These are phyloP conservation scores for Malacosoma neustria DNA, from an alignment of 2,888 invertebrate species.

Conservation along the genomic window DNA sequence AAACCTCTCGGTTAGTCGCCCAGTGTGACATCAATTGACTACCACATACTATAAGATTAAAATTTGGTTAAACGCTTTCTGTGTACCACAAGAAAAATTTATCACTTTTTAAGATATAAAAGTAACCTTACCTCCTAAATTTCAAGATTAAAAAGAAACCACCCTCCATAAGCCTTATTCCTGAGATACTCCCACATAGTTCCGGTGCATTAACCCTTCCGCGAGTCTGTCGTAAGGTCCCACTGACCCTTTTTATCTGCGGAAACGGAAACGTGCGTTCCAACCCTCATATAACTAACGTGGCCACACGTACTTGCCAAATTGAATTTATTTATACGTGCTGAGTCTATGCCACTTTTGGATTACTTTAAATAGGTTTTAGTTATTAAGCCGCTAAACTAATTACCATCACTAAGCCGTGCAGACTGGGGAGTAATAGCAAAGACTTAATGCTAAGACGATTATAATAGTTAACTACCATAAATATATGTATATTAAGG, in stretches of 20 bases:
- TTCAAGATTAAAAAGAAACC: not conserved
- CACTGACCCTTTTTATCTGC: not conserved
- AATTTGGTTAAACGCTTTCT: no score
- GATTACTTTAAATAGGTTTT: not conserved
- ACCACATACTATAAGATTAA: no score
- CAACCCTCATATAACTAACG: not conserved
- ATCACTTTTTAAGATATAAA: no score
- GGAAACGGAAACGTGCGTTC: not conserved
- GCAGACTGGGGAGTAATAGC: no score
- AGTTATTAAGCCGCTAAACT: no score
- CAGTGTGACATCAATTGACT: no score
- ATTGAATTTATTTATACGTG: not conserved
- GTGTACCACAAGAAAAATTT: no score
- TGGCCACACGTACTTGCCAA: not conserved
- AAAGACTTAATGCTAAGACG: no score
- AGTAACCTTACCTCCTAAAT: not conserved
- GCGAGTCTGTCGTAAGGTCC: not conserved
- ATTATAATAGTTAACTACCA: no score
- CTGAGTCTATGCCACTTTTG: not conserved
- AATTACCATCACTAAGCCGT: no score
- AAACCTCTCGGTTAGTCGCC: no score
- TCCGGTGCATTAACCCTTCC: not conserved
- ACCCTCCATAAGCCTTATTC: not conserved
- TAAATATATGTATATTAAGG: no score
- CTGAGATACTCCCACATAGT: not conserved